Base-by-base conservation (phyloP, 1,140 invertebrate genomes). In the Colletes latitarsis region DNA sequence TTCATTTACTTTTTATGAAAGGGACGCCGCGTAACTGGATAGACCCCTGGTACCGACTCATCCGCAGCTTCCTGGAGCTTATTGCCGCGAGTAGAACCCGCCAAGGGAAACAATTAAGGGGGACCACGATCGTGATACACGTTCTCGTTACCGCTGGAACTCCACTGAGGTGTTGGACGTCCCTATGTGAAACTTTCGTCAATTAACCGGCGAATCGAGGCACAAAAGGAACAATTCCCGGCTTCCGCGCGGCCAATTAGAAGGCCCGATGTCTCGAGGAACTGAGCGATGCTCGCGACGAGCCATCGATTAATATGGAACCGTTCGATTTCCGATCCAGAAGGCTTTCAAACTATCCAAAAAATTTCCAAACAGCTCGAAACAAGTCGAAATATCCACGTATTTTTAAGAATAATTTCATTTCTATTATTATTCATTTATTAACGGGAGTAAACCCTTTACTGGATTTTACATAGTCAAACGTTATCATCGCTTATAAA, bases 1-100 rank as follows among this genome's bases (percentile, higher is more conserved):
- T 89, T 89, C 87, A 85, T 89, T 89, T 82, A 83, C 62, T 74
- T 85, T 30, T 77, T 82, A 83, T 82, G 86, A 87, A 80, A 83
- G 82, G 79, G 82, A 80, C 63, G 78, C 52, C 52, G 62, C 71
- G 21, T 66, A 70, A 67, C 43, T 12, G 43, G 41, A 63, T 30
- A 73, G 69, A 77, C 17, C 9, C 1, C 41, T 21, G n/a, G 49
- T 30, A 73, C 64, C 19, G 69, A 80, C 78, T 72, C 60, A 53
- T 72, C 53, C 10, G 55, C 63, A 46, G 53, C 14, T 63, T 17
- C 58, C 21, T 39, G n/a, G 10, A 73, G 77, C 77, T 87, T 87
- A 87, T 88, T 86, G 80, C 63, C 46, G n/a, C 3, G 46, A n/a
- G 53, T 19, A 17, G 63, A 69, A 82, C 70, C 67, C 62, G 72